These are phyloP conservation scores for Eclectus roratus DNA, from an alignment of 2,113 vertebrate genomes.

Conservation along the genomic window DNA sequence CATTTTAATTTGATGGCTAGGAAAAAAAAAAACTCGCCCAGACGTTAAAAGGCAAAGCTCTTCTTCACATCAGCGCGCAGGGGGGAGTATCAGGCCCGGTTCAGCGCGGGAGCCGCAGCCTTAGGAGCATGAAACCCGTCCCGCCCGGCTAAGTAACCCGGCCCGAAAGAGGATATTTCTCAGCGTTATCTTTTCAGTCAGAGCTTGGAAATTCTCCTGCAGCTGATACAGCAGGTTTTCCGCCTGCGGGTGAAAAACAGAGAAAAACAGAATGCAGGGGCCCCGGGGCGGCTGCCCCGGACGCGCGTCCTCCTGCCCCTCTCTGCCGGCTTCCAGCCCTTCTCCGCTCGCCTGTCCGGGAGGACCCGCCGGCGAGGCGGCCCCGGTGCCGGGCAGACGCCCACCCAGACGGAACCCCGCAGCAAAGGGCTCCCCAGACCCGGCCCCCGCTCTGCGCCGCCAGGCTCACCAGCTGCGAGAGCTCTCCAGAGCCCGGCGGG, in stretches of 20 bases:
- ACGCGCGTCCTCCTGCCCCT: neutral
- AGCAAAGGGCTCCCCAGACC: no score
- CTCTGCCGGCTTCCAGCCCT: neutral
- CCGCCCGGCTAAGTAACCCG: no score
- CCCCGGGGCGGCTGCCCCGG: neutral
- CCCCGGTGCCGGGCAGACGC: neutral
- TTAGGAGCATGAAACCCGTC: fast-evolving
- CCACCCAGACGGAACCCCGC: neutral
- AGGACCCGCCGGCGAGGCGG: neutral
- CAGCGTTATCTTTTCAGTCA: conserved; percentile 76
- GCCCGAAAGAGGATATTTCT: conserved; percentile 82
- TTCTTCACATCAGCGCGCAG: no score
- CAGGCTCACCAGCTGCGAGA: conserved; percentile 53
- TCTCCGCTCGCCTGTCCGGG: neutral
- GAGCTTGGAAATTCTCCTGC: conserved; percentile 78
- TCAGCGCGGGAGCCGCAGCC: neutral
- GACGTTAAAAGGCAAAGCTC: no score
- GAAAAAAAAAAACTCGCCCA: neutral
- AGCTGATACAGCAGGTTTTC: conserved; percentile 80
- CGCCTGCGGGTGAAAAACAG: conserved; percentile 64
- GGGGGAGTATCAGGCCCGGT: no score
- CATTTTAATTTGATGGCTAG: neutral
- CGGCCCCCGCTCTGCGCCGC: no score
- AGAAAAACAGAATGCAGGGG: neutral
- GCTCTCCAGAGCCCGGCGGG: neutral